Conservation (phyloP, 2,888 invertebrate genomes). For the Cylloceria caligata region DNA sequence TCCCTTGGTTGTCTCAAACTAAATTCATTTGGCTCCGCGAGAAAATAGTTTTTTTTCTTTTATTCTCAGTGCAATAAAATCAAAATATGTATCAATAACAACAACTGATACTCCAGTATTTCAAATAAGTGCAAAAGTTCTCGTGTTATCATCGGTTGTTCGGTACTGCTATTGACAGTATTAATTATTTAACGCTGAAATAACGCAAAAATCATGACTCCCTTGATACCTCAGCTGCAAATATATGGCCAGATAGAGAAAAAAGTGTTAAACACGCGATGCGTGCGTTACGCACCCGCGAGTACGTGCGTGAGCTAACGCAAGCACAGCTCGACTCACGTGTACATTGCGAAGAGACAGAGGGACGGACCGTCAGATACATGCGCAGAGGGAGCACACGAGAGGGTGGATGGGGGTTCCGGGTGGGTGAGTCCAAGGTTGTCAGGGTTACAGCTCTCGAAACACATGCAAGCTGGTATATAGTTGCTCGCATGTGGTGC, state of each 20-base stretch:
- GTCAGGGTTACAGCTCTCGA: conserved; percentile 84
- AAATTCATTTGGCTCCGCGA: too few species aligned
- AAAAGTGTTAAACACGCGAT: conserved; percentile 56
- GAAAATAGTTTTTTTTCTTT: too few species aligned
- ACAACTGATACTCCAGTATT: not conserved
- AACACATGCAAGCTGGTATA: conserved; percentile 77
- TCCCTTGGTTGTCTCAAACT: too few species aligned
- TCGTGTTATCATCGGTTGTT: too few species aligned
- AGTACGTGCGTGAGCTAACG: conserved; percentile 53
- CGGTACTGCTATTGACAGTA: too few species aligned
- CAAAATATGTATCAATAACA: not conserved
- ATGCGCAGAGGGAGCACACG: conserved; percentile 44
- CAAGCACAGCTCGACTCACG: conserved; percentile 36
- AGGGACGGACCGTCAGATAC: conserved; percentile 9
- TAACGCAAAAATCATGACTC: not conserved
- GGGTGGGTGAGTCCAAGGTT: conserved; percentile 83
- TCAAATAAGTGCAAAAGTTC: too few species aligned
- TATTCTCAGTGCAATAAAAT: not conserved
- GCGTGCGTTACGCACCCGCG: conserved; percentile 65
- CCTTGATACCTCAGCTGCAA: not conserved
- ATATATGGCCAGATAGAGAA: not conserved
- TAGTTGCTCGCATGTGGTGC: conserved; percentile 69
- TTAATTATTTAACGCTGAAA: not conserved
- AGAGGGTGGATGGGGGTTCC: conserved; percentile 74
- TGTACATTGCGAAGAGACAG: conserved; percentile 20